Evolutionary conservation across 1,140 invertebrate genomes (phyloP), one percentile per base, ranked within the genome.

Genomic region (Macrobrachium nipponense): DNA sequence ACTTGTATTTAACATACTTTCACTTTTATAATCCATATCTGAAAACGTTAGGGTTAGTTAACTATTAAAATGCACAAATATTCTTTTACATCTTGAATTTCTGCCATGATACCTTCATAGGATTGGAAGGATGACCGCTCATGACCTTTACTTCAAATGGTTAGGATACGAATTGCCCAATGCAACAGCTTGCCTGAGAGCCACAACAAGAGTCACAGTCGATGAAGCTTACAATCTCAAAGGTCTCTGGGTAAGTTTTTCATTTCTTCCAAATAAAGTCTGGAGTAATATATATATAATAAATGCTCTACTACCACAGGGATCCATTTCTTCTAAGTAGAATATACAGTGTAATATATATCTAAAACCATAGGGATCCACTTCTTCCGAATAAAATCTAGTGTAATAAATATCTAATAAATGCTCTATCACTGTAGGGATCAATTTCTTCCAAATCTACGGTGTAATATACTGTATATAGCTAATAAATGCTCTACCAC

Each of bases 121-220:
- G 68, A 72, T 88, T 15, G 87, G 87, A 27, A 75, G 77, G 23
- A 62, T 88, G 76, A 76, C 76, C n/a, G 61, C 84, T 20, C 87
- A 88, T 27, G 84, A 88, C 85, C 84, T 88, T 18, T 88, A 88
- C 87, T 87, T 88, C 80, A 88, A 87, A 76, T 88, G 87, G 87
- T 68, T 88, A 36, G 72, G 76, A 15, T 80, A 88, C n/a, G 84
- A 88, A 68, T 76, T 88, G 43, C 87, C 87, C 66, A 88, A 88
- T 80, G 87, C 84, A 58, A 87, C 87, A 4, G 87, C 87, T 44
- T 88, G 87, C 68, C 68, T 82, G 20, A 75, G 23, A 58, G 84
- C 87, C 14, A 62, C 27, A 36, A 87, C 76, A 12, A 76, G 77
- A 12, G 81, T 88, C 43, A 88, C 87, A 27, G 84, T 87, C 80